Conservation (phyloP, 2,113 vertebrate species). For the Caracal caracal region DNA sequence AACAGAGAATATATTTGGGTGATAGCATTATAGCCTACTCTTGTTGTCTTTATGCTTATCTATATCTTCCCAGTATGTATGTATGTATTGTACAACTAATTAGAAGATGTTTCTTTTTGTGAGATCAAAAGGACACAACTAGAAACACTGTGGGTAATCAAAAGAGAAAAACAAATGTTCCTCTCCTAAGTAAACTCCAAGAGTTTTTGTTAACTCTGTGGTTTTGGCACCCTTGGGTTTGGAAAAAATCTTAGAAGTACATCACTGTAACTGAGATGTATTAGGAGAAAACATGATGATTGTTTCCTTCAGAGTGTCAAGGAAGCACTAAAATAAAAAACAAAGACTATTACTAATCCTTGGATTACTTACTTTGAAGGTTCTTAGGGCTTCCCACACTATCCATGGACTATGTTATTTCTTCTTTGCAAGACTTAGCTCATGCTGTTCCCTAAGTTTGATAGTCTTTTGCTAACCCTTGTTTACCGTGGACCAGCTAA, state of each 20-base stretch:
- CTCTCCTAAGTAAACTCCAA: background rate
- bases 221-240: background rate
- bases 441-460: background rate
- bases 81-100: background rate
- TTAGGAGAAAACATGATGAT: background rate
- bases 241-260: background rate
- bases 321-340: background rate
- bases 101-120: background rate
- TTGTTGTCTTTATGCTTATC: background rate
- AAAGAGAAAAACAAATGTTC: background rate
- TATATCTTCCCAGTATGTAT: background rate
- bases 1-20: background rate
- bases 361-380: background rate
- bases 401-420: background rate
- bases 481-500: background rate
- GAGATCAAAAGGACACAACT: background rate
- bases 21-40: background rate
- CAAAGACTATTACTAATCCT: background rate
- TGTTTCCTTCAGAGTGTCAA: background rate
- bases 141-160: background rate
- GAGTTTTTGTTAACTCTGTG: background rate
- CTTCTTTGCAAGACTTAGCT: background rate
- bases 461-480: background rate
- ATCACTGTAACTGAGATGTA: background rate
- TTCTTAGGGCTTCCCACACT: background rate